Evolutionary conservation across 2,888 invertebrate species (phyloP), one percentile per base, ranked within the genome.

Genomic region (Idaea biselata): DNA sequence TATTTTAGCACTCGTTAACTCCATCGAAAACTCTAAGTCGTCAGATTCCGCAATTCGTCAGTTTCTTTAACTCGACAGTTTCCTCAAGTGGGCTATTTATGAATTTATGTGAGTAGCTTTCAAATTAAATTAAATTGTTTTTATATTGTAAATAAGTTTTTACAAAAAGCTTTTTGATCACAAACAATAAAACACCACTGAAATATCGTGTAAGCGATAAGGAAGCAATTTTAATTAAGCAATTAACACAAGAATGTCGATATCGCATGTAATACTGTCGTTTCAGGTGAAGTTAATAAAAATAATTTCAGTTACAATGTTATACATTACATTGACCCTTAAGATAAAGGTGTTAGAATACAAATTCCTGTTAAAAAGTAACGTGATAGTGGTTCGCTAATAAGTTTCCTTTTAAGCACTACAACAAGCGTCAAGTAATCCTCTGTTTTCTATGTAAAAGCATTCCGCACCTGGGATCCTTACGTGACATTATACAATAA

Each of bases 381-480:
- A 71, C 69, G 67, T 60, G 65, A 73, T 76, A 70, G 73, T 73
- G 67, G 72, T 63, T 60, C 64, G 73, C 77, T 77, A 75, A 71
- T 73, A 73, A 77, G 77, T 80, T 80, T 80, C 76, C 77, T 77
- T 78, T 84, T 80, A 76, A 74, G 73, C 77, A 78, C 78, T 80
- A 80, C 80, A 82, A 78, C 79, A 83, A 83, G 83, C 83, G 82
- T 84, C 82, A 84, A 86, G 81, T 84, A 81, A 82, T 85, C 76
- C 82, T 78, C 76, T 79, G 83, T 83, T 84, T 84, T 86, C 80
- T 80, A 82, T 84, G 86, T 85, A 82, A 85, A 88, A 86, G 86
- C 84, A 87, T 87, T 87, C 87, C 86, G 80, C 89, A 89, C 89
- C 88, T 89, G 88, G 85, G 84, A 83, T 84, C 83, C 79, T 87